These are phyloP conservation scores for Enoplosus armatus DNA, from an alignment of 2,797 vertebrate species.

Conservation along the genomic window DNA sequence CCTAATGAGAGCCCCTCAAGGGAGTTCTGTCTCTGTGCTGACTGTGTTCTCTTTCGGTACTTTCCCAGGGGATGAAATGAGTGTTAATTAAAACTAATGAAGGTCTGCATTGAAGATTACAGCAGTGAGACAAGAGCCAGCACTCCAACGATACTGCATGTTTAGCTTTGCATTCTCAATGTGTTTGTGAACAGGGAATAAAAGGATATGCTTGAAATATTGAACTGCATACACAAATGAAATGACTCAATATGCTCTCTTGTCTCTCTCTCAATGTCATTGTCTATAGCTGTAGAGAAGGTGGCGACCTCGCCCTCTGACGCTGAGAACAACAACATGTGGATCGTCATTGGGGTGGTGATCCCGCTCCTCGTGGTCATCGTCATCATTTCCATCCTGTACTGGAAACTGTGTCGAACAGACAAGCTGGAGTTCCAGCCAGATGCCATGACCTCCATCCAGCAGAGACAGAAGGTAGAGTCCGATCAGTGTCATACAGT, in stretches of 20 bases:
- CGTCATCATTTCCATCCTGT: conserved; percentile 94
- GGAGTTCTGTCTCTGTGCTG: conserved; percentile 43
- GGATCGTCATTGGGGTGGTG: conserved; percentile 95
- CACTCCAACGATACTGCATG: background rate
- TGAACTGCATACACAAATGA: background rate
- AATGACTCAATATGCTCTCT: background rate
- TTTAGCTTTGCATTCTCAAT: conserved; percentile 4
- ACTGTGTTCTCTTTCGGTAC: conserved; percentile 35
- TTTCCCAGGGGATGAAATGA: conserved; percentile 55
- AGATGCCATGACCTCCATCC: conserved; percentile 92
- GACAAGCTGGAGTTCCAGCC: conserved; percentile 99
- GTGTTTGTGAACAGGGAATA: conserved; percentile 14
- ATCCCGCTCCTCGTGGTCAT: conserved; percentile 93
- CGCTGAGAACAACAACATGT: conserved; percentile 91
- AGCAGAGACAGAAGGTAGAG: conserved; percentile 93
- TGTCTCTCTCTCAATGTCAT: background rate
- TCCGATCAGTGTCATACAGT: background rate
- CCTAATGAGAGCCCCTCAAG: conserved; percentile 61
- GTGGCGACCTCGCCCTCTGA: conserved; percentile 83
- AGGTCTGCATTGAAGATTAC: conserved; percentile 42
- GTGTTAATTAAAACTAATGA: conserved; percentile 72
- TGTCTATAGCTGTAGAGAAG: conserved; percentile 91
- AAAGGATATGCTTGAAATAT: background rate
- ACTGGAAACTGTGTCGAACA: conserved; percentile 98
- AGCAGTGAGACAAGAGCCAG: conserved; percentile 25